A percentile compares a stretch with the other conserved stretches of the same genome.
These are phyloP conservation scores for Nasua narica DNA, from an alignment of 2,797 vertebrate genomes.

Conservation along the genomic window DNA sequence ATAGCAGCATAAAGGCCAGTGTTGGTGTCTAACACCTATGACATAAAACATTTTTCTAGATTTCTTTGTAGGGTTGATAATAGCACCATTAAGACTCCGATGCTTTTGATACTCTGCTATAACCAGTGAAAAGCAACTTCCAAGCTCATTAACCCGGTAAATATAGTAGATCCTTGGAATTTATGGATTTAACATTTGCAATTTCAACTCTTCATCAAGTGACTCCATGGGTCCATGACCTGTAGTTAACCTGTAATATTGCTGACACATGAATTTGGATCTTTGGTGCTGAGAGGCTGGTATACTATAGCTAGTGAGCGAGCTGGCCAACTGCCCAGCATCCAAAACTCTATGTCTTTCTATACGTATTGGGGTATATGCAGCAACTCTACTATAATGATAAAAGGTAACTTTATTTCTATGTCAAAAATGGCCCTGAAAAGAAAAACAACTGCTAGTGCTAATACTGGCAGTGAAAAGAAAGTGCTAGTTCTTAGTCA, in stretches of 20 bases:
- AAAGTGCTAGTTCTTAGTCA: slow-evolving; percentile 46
- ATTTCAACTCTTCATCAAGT: slow-evolving; percentile 1
- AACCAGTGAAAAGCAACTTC: neutral
- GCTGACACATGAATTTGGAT: slow-evolving; percentile 25
- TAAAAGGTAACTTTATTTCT: slow-evolving; percentile 40
- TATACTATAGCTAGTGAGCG: neutral
- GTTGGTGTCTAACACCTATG: neutral
- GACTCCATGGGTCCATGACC: neutral
- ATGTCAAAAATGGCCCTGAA: slow-evolving; percentile 25
- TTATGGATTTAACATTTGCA: slow-evolving; percentile 48
- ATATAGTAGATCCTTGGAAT: slow-evolving; percentile 21
- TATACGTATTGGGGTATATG: neutral
- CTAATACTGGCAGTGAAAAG: slow-evolving; percentile 41
- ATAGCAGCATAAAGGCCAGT: neutral
- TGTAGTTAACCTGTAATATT: neutral
- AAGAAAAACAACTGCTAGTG: slow-evolving; percentile 48
- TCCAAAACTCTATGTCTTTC: neutral
- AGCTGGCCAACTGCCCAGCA: neutral
- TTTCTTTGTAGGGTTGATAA: slow-evolving; percentile 18
- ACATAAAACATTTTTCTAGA: neutral
- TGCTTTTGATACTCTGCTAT: neutral
- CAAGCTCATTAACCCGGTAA: slow-evolving; percentile 28
- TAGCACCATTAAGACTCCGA: neutral
- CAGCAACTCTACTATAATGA: neutral
- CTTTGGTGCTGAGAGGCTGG: neutral